Evolutionary conservation across 2,888 invertebrate genomes (phyloP), one percentile per base, ranked within the genome.

Genomic region (Hylaea fasciaria): DNA sequence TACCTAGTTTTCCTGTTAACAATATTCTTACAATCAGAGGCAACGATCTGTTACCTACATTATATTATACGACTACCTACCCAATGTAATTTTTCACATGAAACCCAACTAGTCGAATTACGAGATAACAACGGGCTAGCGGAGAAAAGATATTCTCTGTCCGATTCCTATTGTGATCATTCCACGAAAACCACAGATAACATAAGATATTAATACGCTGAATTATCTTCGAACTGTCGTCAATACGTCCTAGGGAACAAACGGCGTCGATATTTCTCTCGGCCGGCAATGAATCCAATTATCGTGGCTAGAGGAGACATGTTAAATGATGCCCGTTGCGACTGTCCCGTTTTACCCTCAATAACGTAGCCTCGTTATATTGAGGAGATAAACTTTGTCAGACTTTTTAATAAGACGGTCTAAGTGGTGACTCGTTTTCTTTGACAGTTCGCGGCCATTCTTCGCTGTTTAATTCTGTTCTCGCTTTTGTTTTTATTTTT

Each of bases 261-360:
- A 89, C 86, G 81, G 79, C 61, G 58, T 71, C 82, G 72, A 89
- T 89, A 89, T 88, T 85, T 87, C 81, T 78, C 74, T 64, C 70
- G 63, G 73, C 78, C 74, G 76, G 87, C 87, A 88, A 87, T 89
- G 88, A 88, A 87, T 87, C 89, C 87, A 89, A 89, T 89, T 87
- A 89, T 86, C 82, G 85, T 73, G 76, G 78, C 82, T 78, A 78
- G 73, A 78, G 81, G 77, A 80, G 87, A 87, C 83, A 82, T 88
- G 87, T 86, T 88, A 83, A 88, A 89, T 87, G 85, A 80, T 76
- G 76, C 72, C 80, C 82, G 83, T 83, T 82, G 82, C 80, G 61
- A 52, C 52, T 45, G 13, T 51, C 59, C 67, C 72, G 32, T 72
- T 70, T 66, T 62, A 40, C 62, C 64, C 71, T 74, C 77, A 65